Conservation (phyloP, 2,888 invertebrate species). For the Resseliella maxima region DNA sequence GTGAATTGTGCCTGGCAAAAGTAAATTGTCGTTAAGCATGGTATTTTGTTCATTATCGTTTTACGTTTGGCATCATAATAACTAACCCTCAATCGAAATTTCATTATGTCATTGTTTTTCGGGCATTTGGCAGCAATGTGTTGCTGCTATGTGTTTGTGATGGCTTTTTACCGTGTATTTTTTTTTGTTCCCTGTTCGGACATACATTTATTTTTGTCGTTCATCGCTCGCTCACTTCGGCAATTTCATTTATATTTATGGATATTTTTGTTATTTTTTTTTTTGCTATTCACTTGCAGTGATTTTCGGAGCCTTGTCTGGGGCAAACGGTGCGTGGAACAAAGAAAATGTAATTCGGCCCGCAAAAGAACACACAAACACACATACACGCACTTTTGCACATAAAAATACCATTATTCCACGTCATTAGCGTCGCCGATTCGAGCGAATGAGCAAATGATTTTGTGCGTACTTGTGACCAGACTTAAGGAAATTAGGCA, state of each 20-base stretch:
- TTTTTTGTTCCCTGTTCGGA: too few relatives aligned
- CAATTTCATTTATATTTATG: constrained; percentile 54
- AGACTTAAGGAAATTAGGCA: constrained; percentile 51
- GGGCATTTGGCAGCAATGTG: too few relatives aligned
- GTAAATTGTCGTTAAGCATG: constrained; percentile 17
- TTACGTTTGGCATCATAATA: background rate
- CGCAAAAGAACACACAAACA: too few relatives aligned
- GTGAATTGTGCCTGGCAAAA: too few relatives aligned
- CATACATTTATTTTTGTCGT: background rate
- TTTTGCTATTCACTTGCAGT: constrained; percentile 36
- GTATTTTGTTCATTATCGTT: constrained; percentile 35
- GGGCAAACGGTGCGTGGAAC: background rate
- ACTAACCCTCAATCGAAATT: constrained; percentile 54
- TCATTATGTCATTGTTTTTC: constrained; percentile 52
- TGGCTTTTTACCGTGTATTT: too few relatives aligned
- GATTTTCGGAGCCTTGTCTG: background rate
- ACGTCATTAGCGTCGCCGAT: constrained; percentile 56
- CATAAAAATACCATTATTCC: constrained; percentile 57
- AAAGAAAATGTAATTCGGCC: background rate
- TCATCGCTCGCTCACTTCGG: background rate
- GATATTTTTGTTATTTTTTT: constrained; percentile 42
- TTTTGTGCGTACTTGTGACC: constrained; percentile 23
- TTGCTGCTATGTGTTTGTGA: too few relatives aligned
- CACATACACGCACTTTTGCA: background rate
- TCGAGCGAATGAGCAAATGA: background rate